These are phyloP conservation scores for Bombus polaris DNA, from an alignment of 1,140 invertebrate species.

Conservation along the genomic window DNA sequence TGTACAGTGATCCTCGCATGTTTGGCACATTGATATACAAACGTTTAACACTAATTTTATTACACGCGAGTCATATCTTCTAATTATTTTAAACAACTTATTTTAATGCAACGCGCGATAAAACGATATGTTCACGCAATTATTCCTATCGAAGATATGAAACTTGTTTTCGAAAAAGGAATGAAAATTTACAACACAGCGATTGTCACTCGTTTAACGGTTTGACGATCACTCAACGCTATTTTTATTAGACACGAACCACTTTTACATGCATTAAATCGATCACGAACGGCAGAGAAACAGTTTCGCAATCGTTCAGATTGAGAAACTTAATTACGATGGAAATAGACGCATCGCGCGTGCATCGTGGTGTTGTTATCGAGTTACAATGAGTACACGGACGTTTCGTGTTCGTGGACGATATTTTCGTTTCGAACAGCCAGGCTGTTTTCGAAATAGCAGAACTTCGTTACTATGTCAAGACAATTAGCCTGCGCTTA, in stretches of 20 bases:
- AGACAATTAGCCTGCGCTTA: neutral
- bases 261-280: neutral
- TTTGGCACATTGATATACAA: neutral
- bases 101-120: neutral
- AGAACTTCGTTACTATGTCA: neutral
- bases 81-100: neutral
- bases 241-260: neutral
- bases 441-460: constrained; percentile 9
- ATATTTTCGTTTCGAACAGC: constrained; percentile 19
- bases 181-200: neutral
- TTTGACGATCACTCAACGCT: neutral
- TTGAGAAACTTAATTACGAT: constrained; percentile 51
- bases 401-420: neutral
- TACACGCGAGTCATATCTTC: neutral
- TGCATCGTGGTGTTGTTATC: constrained; percentile 28
- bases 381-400: constrained; percentile 16
- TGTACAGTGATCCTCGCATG: too few relatives aligned
- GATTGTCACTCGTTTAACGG: neutral
- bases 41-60: neutral
- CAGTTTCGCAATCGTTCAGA: constrained; percentile 36
- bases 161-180: neutral
- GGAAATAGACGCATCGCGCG: constrained; percentile 25
- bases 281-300: neutral
- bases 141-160: neutral
- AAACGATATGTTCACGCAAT: neutral